Base-by-base conservation (phyloP, 2,113 vertebrate genomes). In the Phrynocephalus versicolor region DNA sequence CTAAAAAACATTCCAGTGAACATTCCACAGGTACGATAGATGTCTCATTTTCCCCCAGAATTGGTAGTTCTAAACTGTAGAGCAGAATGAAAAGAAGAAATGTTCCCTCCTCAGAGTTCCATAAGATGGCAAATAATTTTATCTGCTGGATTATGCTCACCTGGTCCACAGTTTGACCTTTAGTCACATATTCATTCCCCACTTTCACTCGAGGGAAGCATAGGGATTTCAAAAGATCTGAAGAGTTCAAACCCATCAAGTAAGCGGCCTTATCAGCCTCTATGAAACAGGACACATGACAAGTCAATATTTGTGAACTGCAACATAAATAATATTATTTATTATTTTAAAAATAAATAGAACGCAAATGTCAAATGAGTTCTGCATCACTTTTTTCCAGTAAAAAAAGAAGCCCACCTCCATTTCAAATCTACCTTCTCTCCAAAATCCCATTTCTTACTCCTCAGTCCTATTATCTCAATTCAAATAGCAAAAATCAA, bases 151-250 rank as follows among this genome's bases (percentile, higher is more conserved):
- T 7, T 58, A 0, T 1, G 1, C 93, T 90, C 89, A 96, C 96
- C 95, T 97, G 96, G 82, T 96, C 95, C 37, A 94, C 94, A 0
- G 95, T 97, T 84, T 97, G 96, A n/a, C 96, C 95, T 80, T 96
- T 97, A 78, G 96, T 82, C 6, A 96, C 96, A 0, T 94, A 97
- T 10, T 97, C 95, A 70, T 97, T 96, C 30, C 96, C 96, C 7
- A 97, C 96, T 93, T 96, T 96, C 71, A 97, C 96, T 64, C 96
- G 86, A 14, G 96, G 96, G 77, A 88, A 96, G 88, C 96, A 97
- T 2, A 97, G 62, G 75, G 93, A 94, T 88, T 97, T 97, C 87
- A 97, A 88, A 83, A 97, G 88, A 78, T 97, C 96, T 0, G 96
- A 92, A 2, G 95, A 97, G 89, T 97, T 97, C 88, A 97, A 90